A percentile compares a stretch with the other conserved stretches of the same genome.
phyloP scores from a whole-genome alignment of 2,797 vertebrate species.

The Rhabdophis nuchalis region DNA sequence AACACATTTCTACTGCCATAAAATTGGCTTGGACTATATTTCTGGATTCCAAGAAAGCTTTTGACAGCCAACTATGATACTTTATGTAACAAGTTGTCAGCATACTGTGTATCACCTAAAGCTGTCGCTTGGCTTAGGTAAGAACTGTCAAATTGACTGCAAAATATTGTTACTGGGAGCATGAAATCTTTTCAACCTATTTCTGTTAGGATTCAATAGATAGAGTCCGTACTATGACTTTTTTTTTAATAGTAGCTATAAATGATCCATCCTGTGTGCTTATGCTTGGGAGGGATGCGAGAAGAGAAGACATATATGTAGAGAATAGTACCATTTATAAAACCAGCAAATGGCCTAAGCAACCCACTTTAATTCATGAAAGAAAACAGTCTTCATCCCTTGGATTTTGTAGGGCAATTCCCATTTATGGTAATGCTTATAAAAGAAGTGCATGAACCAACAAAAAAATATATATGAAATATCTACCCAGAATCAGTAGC shows the following conservation, averaged over 20 bases:
- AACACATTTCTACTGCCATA: constrained; percentile 72
- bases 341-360: background rate
- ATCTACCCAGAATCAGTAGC: background rate
- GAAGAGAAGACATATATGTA: constrained; percentile 37
- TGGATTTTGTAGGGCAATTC: background rate
- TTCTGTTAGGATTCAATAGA: constrained; percentile 54
- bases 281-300: constrained; percentile 8
- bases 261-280: constrained; percentile 36
- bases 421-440: background rate
- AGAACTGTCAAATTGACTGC: constrained; percentile 63
- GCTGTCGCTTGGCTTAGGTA: constrained; percentile 64
- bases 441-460: background rate
- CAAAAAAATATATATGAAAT: background rate
- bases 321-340: constrained; percentile 38
- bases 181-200: constrained; percentile 57
- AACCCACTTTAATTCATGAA: background rate
- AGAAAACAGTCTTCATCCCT: background rate
- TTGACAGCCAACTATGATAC: constrained; percentile 66
- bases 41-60: constrained; percentile 73
- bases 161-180: constrained; percentile 57
- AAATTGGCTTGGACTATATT: constrained; percentile 69
- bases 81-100: constrained; percentile 67
- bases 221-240: constrained; percentile 50
- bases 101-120: constrained; percentile 64
- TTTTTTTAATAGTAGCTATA: constrained; percentile 39